Evolutionary conservation across 2,797 vertebrate species (phyloP).

Genomic region (Centroberyx gerrardi): DNA sequence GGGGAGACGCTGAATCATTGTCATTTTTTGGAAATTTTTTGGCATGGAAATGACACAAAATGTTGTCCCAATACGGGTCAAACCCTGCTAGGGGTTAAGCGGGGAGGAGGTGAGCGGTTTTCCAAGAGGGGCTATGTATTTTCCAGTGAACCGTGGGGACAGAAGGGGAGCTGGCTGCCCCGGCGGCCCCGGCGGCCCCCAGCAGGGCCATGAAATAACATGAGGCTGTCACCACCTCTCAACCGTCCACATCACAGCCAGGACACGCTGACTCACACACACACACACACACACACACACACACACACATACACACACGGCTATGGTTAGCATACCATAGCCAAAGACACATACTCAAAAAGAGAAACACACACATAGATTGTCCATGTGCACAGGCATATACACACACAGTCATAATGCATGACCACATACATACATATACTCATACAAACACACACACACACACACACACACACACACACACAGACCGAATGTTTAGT

Average conservation of each 20-base stretch:
- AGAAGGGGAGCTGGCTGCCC: slow-evolving; percentile 22
- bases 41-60: too few relatives aligned
- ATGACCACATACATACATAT: slow-evolving; percentile 5
- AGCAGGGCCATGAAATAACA: slow-evolving; percentile 66
- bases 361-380: background rate
- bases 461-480: slow-evolving; percentile 27
- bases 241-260: slow-evolving; percentile 63
- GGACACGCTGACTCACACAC: slow-evolving; percentile 46
- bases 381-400: slow-evolving; percentile 11
- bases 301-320: slow-evolving; percentile 23
- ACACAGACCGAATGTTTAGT: slow-evolving; percentile 40
- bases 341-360: slow-evolving; percentile 40
- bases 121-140: slow-evolving; percentile 23
- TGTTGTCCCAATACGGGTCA: too few relatives aligned
- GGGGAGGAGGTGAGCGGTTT: slow-evolving; percentile 4
- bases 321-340: slow-evolving; percentile 38
- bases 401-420: slow-evolving; percentile 9
- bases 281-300: slow-evolving; percentile 40
- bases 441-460: slow-evolving; percentile 1
- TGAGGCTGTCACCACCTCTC: slow-evolving; percentile 70
- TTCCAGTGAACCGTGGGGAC: slow-evolving; percentile 12
- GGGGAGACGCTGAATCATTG: too few relatives aligned
- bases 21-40: too few relatives aligned
- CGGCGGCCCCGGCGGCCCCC: slow-evolving; percentile 31
- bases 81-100: background rate